phyloP scores from a whole-genome alignment of 2,797 vertebrate genomes.

The Alectoris magna region DNA sequence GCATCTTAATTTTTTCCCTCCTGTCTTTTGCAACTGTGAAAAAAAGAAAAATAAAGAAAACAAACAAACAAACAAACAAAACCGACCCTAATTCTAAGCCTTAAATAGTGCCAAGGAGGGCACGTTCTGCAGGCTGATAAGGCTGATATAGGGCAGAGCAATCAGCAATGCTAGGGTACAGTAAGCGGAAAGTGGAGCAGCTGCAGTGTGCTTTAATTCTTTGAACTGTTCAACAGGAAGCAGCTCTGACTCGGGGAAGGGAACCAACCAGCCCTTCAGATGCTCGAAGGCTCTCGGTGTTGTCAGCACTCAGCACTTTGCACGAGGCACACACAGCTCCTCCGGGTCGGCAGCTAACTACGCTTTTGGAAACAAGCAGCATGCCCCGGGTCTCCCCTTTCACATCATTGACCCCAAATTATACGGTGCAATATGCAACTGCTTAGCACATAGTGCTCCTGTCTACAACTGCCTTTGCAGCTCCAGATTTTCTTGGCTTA shows the following conservation, averaged over 20 bases:
- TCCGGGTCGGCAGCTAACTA: background rate
- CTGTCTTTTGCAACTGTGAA: background rate
- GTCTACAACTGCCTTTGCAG: background rate
- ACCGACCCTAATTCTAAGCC: background rate
- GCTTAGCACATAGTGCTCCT: background rate
- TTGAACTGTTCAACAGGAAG: conserved; percentile 55
- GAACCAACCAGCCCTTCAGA: background rate
- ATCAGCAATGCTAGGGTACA: background rate
- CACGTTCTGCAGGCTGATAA: background rate
- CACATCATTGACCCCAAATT: background rate
- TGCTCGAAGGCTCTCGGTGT: background rate
- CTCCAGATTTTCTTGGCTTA: background rate
- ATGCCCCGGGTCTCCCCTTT: background rate
- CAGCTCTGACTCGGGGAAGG: background rate
- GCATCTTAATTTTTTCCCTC: background rate
- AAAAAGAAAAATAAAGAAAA: rapidly evolving
- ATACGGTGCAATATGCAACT: background rate
- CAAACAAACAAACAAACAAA: background rate
- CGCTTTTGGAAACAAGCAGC: background rate
- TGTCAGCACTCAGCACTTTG: background rate
- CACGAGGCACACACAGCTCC: background rate
- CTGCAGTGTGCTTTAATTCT: conserved; percentile 27
- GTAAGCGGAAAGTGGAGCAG: conserved; percentile 22
- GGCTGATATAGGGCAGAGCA: conserved; percentile 15
- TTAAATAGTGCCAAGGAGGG: background rate